Conservation (phyloP, 23 tunicate species). For the Trididemnum miniatum region DNA sequence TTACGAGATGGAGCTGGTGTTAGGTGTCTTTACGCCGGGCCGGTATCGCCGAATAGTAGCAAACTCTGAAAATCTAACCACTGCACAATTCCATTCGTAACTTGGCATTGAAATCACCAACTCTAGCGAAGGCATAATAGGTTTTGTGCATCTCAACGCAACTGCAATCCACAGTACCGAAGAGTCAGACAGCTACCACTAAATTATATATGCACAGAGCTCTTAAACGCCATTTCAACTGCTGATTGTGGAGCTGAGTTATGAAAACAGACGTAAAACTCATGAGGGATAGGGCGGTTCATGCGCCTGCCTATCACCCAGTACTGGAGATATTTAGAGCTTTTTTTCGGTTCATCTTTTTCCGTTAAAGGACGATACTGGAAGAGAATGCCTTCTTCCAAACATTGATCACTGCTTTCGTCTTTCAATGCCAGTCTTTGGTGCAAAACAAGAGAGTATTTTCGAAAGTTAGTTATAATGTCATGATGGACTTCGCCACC, state of each 20-base stretch:
- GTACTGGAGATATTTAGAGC: conserved; percentile 41
- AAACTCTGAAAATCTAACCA: too few species aligned
- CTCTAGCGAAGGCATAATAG: too few species aligned
- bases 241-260: conserved; percentile 49
- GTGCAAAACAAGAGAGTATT: conserved; percentile 39
- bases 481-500: conserved; percentile 17
- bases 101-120: too few species aligned
- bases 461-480: conserved; percentile 36
- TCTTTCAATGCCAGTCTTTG: conserved; percentile 17
- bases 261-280: conserved; percentile 60
- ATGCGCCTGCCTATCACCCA: conserved; percentile 58
- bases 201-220: not conserved
- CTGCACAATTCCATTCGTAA: too few species aligned
- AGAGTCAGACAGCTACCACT: not conserved
- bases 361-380: conserved; percentile 21
- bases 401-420: conserved; percentile 13
- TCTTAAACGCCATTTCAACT: conserved; percentile 56
- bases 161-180: too few species aligned
- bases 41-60: too few species aligned
- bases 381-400: conserved; percentile 63
- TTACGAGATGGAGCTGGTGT: too few species aligned
- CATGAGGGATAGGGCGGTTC: conserved; percentile 19
- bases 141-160: too few species aligned
- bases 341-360: conserved; percentile 2
- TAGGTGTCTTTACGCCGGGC: too few species aligned